Conservation (phyloP, 64 coral and sea anemone species). For the Trachythela sp. region DNA sequence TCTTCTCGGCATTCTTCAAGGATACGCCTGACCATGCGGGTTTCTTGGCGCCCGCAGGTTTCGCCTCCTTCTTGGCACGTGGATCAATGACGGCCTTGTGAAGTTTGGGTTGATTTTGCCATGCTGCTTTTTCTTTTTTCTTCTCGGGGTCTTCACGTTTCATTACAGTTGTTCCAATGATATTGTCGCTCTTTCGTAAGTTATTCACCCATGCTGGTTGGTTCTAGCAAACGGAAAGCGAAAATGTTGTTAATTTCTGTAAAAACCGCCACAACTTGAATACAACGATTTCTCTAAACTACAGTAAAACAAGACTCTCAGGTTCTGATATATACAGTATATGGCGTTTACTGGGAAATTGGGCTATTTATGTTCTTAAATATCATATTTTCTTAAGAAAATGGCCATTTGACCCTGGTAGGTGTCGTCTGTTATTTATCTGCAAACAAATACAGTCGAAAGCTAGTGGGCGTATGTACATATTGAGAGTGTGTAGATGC, state of each 20-base stretch:
- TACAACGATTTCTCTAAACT: too few relatives aligned
- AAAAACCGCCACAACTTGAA: too few relatives aligned
- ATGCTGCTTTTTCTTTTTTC: not conserved
- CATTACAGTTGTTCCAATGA: constrained; percentile 7
- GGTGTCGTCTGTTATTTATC: too few relatives aligned
- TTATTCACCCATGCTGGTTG: not conserved
- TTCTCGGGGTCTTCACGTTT: not conserved
- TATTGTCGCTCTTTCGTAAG: not conserved
- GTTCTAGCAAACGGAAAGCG: not conserved
- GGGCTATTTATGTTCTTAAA: too few relatives aligned
- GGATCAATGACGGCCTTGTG: constrained; percentile 20
- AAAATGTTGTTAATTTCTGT: not conserved
- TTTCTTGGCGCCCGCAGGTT: constrained; percentile 11
- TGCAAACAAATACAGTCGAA: too few relatives aligned
- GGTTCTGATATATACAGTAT: too few relatives aligned
- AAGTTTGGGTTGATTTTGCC: constrained; percentile 3
- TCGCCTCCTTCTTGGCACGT: not conserved
- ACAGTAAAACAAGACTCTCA: too few relatives aligned
- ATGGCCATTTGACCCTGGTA: too few relatives aligned
- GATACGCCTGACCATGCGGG: constrained; percentile 16
- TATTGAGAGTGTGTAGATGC: too few relatives aligned
- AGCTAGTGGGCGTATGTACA: too few relatives aligned
- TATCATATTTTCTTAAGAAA: too few relatives aligned
- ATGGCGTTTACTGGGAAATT: too few relatives aligned
- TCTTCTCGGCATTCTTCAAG: constrained; percentile 17